phyloP scores from a whole-genome alignment of 2,113 vertebrate genomes.

The Acanthochromis polyacanthus region DNA sequence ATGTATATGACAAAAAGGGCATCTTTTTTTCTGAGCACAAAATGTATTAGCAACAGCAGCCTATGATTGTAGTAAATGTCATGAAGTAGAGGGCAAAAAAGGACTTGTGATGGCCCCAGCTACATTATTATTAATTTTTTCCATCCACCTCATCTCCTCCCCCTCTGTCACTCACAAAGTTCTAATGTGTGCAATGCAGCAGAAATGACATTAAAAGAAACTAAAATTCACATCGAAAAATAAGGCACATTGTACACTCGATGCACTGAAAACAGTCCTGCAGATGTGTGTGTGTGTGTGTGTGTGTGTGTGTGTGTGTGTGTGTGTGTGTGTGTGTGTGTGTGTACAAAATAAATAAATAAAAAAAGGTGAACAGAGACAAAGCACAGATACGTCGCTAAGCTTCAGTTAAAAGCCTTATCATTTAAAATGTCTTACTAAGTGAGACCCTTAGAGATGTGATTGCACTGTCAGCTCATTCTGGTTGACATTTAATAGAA shows the following conservation, averaged over 20 bases:
- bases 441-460: slow-evolving; percentile 20
- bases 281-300: background rate
- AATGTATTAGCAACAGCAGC: slow-evolving; percentile 31
- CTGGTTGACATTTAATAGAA: slow-evolving; percentile 56
- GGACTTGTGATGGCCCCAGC: slow-evolving; percentile 1
- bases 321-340: slow-evolving; percentile 9
- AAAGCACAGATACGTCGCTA: slow-evolving; percentile 14
- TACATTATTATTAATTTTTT: slow-evolving; percentile 25
- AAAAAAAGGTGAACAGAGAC: background rate
- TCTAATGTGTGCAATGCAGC: slow-evolving; percentile 5
- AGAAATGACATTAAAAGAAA: slow-evolving; percentile 34
- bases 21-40: background rate
- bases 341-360: background rate
- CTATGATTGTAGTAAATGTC: slow-evolving; percentile 45
- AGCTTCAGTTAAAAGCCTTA: slow-evolving; percentile 35
- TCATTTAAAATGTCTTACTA: slow-evolving; percentile 44
- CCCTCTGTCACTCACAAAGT: slow-evolving; percentile 29
- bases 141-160: slow-evolving; percentile 7
- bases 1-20: background rate
- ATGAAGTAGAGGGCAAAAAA: slow-evolving; percentile 34
- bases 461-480: slow-evolving; percentile 51
- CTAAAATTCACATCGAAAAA: background rate
- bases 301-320: background rate
- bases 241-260: background rate
- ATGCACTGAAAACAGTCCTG: slow-evolving; percentile 5